Conservation (phyloP, 2,888 invertebrate species). For the Drosophila affinis region DNA sequence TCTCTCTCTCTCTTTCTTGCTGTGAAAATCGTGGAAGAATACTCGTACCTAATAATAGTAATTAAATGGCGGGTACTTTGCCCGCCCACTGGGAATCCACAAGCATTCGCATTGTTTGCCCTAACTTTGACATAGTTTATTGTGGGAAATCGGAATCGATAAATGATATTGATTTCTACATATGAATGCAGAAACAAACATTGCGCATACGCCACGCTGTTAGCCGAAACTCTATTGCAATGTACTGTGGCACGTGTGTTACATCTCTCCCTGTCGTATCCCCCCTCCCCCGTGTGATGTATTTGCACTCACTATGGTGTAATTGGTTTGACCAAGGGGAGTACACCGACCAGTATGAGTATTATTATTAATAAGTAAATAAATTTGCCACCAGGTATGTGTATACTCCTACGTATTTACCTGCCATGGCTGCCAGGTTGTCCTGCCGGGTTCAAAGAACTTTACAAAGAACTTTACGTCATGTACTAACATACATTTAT, state of each 20-base stretch:
- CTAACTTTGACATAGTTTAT: slow-evolving; percentile 73
- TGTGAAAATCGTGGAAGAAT: slow-evolving; percentile 2
- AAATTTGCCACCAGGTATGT: slow-evolving; percentile 26
- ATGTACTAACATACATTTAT: slow-evolving; percentile 48
- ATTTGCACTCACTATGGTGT: slow-evolving; percentile 56
- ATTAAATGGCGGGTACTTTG: slow-evolving; percentile 57
- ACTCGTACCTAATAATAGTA: slow-evolving; percentile 54
- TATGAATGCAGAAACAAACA: slow-evolving; percentile 17
- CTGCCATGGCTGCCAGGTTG: neutral
- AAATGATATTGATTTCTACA: slow-evolving; percentile 65
- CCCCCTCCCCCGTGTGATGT: slow-evolving; percentile 6
- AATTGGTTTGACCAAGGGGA: slow-evolving; percentile 66
- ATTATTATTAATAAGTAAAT: slow-evolving; percentile 63
- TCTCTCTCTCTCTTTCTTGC: no score
- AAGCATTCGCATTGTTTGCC: slow-evolving; percentile 56
- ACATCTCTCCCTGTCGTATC: slow-evolving; percentile 6
- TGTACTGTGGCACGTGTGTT: slow-evolving; percentile 9
- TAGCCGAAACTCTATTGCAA: slow-evolving; percentile 3
- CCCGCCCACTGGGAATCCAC: slow-evolving; percentile 26
- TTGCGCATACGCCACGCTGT: slow-evolving; percentile 58
- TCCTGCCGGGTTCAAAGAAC: slow-evolving; percentile 62
- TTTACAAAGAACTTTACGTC: slow-evolving; percentile 40
- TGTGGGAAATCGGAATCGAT: slow-evolving; percentile 57
- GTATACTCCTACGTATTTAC: no score
- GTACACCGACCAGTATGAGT: slow-evolving; percentile 8